Evolutionary conservation across 2,888 invertebrate genomes (phyloP).

Genomic region (Pachycephus smyrnensis): DNA sequence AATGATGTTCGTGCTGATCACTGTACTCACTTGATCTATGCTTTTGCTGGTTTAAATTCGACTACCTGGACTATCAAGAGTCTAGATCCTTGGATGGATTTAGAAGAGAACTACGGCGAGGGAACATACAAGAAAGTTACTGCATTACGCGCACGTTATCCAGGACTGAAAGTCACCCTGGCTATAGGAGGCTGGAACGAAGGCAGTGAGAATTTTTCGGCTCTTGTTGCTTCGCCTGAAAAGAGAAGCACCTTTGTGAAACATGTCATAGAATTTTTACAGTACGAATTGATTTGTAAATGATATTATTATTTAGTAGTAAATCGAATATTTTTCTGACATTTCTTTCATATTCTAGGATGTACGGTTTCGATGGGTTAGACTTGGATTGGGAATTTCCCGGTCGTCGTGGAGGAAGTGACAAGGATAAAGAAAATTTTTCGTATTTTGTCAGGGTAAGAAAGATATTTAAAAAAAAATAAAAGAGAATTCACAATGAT

Average conservation of each 20-base stretch:
- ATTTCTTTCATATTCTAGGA: constrained; percentile 62
- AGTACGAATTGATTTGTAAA: constrained; percentile 61
- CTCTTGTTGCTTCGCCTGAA: constrained; percentile 75
- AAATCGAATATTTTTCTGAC: background rate
- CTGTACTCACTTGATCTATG: constrained; percentile 86
- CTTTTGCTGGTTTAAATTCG: constrained; percentile 83
- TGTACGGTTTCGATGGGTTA: constrained; percentile 80
- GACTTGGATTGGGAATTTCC: constrained; percentile 92
- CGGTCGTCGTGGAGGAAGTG: constrained; percentile 74
- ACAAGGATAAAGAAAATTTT: constrained; percentile 9
- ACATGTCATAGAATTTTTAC: constrained; percentile 78
- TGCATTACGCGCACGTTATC: constrained; percentile 74
- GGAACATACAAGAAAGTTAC: constrained; percentile 76
- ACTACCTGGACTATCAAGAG: constrained; percentile 76
- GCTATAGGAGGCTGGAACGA: constrained; percentile 95
- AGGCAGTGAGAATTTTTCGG: constrained; percentile 81
- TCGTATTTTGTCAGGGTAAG: background rate
- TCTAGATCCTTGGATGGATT: constrained; percentile 82
- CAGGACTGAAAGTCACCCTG: constrained; percentile 78
- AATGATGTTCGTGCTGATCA: constrained; percentile 79
- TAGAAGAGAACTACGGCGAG: constrained; percentile 81
- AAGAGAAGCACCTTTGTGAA: constrained; percentile 76
- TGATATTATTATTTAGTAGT: background rate
- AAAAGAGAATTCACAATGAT: background rate
- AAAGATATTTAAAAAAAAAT: constrained; percentile 5